A percentile compares a stretch with the other conserved stretches of the same genome.
These are phyloP conservation scores for Ctena decussata DNA, from an alignment of 2,888 invertebrate genomes.

Conservation along the genomic window DNA sequence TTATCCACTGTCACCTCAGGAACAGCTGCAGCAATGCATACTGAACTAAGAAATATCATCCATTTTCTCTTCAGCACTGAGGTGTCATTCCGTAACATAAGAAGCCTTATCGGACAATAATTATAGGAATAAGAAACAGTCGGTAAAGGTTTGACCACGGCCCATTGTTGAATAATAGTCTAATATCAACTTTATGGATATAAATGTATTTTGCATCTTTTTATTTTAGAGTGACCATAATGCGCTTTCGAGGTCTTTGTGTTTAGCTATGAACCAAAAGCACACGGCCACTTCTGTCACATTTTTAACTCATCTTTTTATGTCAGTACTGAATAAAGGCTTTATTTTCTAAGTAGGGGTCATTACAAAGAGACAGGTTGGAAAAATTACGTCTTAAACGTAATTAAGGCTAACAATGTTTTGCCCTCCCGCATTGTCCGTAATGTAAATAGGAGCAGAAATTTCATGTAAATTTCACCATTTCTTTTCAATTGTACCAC, in stretches of 20 bases:
- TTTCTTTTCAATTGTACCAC: background rate
- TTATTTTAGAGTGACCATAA: background rate
- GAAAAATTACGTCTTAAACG: conserved; percentile 8
- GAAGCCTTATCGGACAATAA: background rate
- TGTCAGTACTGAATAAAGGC: background rate
- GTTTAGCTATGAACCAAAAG: conserved; percentile 1
- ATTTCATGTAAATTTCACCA: background rate
- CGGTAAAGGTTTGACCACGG: background rate
- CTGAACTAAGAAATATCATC: no score
- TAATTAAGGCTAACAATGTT: background rate
- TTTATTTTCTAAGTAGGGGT: background rate
- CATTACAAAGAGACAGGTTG: background rate
- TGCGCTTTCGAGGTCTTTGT: background rate
- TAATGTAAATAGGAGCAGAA: background rate
- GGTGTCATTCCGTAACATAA: background rate
- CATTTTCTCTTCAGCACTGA: background rate
- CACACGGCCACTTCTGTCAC: background rate
- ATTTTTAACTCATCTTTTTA: conserved; percentile 12
- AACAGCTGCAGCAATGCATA: no score
- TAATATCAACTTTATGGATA: conserved; percentile 9
- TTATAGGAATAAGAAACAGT: background rate
- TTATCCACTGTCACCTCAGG: no score
- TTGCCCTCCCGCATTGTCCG: conserved; percentile 7
- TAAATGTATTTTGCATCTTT: conserved; percentile 16
- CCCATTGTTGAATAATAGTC: background rate